Evolutionary conservation across 2,888 invertebrate genomes (phyloP), one percentile per base, ranked within the genome.

Genomic region (Chouioia cunea): DNA sequence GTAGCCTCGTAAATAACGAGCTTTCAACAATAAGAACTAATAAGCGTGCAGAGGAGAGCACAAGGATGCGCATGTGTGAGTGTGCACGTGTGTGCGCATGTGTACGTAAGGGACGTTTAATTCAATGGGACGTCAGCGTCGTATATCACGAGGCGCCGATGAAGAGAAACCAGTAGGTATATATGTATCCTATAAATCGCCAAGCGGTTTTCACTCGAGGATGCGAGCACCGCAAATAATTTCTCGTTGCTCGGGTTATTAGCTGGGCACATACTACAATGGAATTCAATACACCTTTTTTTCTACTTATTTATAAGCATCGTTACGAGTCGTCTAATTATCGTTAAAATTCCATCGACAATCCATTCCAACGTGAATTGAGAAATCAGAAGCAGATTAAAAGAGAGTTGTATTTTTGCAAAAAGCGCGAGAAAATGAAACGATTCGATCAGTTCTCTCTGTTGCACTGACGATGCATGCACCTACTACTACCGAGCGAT

Each of bases 111-210:
- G 62, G 67, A 77, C 76, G 77, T 75, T 76, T 77, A 77, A 77
- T 78, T 76, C 76, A 76, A 78, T 68, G 76, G 77, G 78, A 76
- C 77, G 77, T 77, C 78, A 77, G 73, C 73, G 74, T 75, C 68
- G 70, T 73, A 70, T 66, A 73, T 73, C 70, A 65, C 52, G 62
- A 65, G 73, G 73, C 71, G 73, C 65, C 69, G 67, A 71, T 71
- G 72, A 60, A 58, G 64, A 70, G 65, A 57, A 69, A 69, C 65
- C 60, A 60, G 73, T 56, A 58, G 57, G 63, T 43, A 46, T 18
- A 12, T 15, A 46, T 27, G 27, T 27, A 27, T 27, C 27, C 27
- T 27, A 27, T 27, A 27, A 27, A 27, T 27, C 27, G 27, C 27
- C 6, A 6, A 27, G 27, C 27, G 27, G 27, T 27, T 27, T 27